Evolutionary conservation across 2,113 vertebrate species (phyloP).

Genomic region (Psittacula cyanocephala): DNA sequence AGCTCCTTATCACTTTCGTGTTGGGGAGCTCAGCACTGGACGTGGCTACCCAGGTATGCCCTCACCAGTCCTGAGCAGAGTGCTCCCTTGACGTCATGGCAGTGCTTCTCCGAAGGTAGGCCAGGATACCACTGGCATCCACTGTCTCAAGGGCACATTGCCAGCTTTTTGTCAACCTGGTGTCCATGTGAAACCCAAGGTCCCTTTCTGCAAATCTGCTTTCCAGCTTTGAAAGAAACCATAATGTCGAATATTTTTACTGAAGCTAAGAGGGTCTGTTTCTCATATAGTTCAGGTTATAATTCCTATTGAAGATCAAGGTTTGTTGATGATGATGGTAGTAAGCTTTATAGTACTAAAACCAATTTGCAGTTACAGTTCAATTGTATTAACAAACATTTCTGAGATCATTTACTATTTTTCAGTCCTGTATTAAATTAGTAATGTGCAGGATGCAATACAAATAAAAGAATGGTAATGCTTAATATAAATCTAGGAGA

Average conservation of each 20-base stretch:
- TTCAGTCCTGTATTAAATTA: neutral
- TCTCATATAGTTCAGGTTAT: neutral
- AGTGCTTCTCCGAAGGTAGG: neutral
- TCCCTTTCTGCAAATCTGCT: neutral
- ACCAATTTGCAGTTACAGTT: neutral
- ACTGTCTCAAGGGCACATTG: neutral
- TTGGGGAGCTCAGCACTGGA: neutral
- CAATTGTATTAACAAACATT: neutral
- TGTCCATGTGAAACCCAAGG: neutral
- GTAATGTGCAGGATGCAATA: neutral
- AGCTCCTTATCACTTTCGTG: neutral
- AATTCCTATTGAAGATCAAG: neutral
- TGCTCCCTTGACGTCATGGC: neutral
- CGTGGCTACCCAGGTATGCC: neutral
- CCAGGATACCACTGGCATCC: accelerated
- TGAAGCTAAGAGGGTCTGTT: neutral
- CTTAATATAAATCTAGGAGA: neutral
- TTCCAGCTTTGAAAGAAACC: neutral
- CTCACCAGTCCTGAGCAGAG: neutral
- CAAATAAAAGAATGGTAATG: neutral
- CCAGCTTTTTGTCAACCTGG: neutral
- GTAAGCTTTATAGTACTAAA: neutral
- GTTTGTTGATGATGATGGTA: neutral
- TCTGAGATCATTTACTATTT: neutral
- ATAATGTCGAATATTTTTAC: neutral